Percentiles rank a stretch among this genome's conserved stretches.
Evolutionary conservation across 2,797 vertebrate species (phyloP).

Genomic region (Mormyrus hasselquistii): DNA sequence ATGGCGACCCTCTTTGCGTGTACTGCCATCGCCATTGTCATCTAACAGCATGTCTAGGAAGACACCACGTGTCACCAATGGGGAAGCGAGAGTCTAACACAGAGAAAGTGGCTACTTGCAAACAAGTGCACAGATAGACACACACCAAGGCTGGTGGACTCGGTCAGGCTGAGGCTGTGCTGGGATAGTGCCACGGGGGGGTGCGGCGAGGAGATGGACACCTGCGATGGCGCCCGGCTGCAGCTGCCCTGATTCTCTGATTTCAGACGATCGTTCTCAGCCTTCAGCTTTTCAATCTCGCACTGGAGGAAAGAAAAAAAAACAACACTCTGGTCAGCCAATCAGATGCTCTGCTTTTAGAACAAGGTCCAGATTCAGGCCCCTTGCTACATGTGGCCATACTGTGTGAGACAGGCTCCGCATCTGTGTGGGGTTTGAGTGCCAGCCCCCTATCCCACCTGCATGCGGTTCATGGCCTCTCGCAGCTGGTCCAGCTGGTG

Average conservation of each 20-base stretch:
- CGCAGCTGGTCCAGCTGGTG: constrained; percentile 96
- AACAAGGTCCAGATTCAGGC: not conserved
- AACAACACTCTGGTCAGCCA: not conserved
- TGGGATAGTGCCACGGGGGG: constrained; percentile 70
- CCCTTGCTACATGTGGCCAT: not conserved
- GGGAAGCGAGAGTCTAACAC: not conserved
- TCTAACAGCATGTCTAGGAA: constrained; percentile 88
- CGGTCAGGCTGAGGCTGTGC: constrained; percentile 85
- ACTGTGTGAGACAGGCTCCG: not conserved
- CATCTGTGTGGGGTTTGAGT: not conserved
- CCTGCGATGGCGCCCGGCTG: constrained; percentile 78
- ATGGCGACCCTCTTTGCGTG: constrained; percentile 84
- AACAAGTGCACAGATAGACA: not conserved
- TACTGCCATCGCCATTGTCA: constrained; percentile 75
- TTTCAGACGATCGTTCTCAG: constrained; percentile 88
- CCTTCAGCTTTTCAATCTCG: constrained; percentile 92
- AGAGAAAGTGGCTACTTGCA: not conserved
- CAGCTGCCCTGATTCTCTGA: constrained; percentile 77
- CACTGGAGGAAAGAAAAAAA: constrained; percentile 48
- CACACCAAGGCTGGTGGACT: constrained; percentile 88
- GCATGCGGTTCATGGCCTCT: constrained; percentile 98
- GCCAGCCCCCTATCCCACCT: constrained; percentile 59
- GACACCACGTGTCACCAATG: constrained; percentile 8
- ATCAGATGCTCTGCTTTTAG: not conserved
- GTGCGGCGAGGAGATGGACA: constrained; percentile 72